These are phyloP conservation scores for Mactromeris polynyma DNA, from an alignment of 2,888 invertebrate species.

Conservation along the genomic window DNA sequence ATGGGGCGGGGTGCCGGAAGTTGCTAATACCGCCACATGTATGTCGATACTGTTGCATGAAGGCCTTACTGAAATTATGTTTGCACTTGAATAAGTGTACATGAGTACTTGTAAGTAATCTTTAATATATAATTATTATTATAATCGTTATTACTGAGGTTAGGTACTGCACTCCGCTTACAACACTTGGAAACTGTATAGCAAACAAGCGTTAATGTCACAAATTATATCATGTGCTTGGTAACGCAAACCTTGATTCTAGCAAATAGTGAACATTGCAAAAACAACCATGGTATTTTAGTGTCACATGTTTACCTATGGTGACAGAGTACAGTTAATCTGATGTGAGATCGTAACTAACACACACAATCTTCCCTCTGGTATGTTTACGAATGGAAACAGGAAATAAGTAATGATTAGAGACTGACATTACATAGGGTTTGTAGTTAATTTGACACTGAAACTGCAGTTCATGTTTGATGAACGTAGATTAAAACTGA, in stretches of 20 bases:
- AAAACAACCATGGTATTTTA: not conserved
- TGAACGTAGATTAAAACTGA: not conserved
- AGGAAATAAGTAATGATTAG: conserved; percentile 5
- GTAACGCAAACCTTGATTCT: not conserved
- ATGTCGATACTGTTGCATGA: too few relatives aligned
- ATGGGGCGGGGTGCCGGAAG: too few relatives aligned
- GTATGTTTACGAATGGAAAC: not conserved
- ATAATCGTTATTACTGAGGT: too few relatives aligned
- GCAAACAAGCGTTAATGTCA: not conserved
- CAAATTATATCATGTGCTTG: not conserved
- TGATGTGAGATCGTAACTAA: not conserved
- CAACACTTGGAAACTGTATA: too few relatives aligned
- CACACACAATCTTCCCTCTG: not conserved
- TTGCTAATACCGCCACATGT: too few relatives aligned
- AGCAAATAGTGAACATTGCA: not conserved
- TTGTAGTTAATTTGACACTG: not conserved
- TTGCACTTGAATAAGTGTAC: too few relatives aligned
- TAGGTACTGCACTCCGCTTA: too few relatives aligned
- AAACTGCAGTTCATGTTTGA: not conserved
- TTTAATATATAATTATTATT: too few relatives aligned
- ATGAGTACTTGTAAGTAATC: too few relatives aligned
- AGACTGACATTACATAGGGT: not conserved
- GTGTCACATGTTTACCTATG: not conserved
- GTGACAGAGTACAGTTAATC: not conserved
- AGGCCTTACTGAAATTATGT: too few relatives aligned